Conservation (phyloP, 1,140 invertebrate genomes). For the Asbolus verrucosus region DNA sequence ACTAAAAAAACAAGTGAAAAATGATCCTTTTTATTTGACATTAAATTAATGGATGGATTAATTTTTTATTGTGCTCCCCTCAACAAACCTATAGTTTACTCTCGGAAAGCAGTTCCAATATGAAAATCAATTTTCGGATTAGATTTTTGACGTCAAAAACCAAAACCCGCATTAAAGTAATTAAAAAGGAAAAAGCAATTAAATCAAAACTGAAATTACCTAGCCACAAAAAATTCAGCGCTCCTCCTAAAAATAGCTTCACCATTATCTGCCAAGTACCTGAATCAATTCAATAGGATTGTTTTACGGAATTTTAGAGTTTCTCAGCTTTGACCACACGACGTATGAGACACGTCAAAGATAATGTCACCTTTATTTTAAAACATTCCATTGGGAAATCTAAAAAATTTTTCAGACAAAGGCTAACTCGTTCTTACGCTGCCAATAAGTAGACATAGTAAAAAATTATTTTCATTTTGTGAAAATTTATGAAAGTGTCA, state of each 20-base stretch:
- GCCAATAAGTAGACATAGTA: no score
- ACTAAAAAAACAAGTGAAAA: slow-evolving; percentile 39
- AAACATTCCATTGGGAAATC: slow-evolving; percentile 31
- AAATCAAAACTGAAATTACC: not conserved
- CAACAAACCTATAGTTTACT: slow-evolving; percentile 36
- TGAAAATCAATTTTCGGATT: slow-evolving; percentile 25
- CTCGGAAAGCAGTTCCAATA: slow-evolving; percentile 22
- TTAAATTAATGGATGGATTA: slow-evolving; percentile 39
- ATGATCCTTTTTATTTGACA: slow-evolving; percentile 39
- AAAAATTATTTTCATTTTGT: no score
- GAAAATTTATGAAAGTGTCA: no score
- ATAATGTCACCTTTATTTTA: slow-evolving; percentile 31
- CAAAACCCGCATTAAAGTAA: slow-evolving; percentile 5
- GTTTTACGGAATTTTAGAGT: slow-evolving; percentile 4
- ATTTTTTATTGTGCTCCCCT: slow-evolving; percentile 25
- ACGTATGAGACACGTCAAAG: slow-evolving; percentile 1
- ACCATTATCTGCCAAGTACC: not conserved
- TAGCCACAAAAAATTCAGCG: not conserved
- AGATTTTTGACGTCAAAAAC: not conserved
- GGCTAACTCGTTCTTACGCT: not conserved
- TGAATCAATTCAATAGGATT: not conserved
- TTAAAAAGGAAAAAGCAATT: slow-evolving; percentile 13
- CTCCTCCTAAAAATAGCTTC: no score
- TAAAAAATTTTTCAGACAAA: slow-evolving; percentile 18
- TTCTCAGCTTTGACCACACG: not conserved